A percentile compares a stretch with the other conserved stretches of the same genome.
Evolutionary conservation across 2,113 vertebrate species (phyloP).

Genomic region (Actinemys pallida): DNA sequence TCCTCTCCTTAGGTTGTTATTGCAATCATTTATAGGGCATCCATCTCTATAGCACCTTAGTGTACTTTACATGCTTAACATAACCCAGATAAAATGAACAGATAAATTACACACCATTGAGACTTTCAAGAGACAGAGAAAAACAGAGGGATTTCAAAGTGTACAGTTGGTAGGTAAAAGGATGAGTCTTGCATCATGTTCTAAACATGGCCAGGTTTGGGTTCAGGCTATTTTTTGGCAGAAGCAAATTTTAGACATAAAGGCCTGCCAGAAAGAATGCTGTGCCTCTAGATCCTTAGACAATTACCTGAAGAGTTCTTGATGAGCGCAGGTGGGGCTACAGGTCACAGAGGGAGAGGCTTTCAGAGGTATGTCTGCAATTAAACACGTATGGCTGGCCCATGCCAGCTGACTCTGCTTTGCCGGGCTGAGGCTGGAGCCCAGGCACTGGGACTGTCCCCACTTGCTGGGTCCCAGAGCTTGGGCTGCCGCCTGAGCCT

Average conservation of each 20-base stretch:
- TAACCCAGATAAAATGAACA: not conserved
- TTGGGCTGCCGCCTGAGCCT: too few relatives aligned
- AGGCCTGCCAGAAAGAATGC: not conserved
- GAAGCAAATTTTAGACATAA: not conserved
- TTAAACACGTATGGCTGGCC: too few relatives aligned
- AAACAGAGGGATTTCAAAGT: not conserved
- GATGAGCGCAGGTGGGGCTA: not conserved
- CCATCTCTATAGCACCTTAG: not conserved
- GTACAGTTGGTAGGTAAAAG: not conserved
- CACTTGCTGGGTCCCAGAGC: too few relatives aligned
- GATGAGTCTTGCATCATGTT: not conserved
- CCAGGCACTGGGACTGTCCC: too few relatives aligned
- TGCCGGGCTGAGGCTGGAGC: too few relatives aligned
- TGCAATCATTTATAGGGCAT: not conserved
- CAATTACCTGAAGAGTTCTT: not conserved
- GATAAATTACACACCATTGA: not conserved
- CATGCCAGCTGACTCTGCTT: too few relatives aligned
- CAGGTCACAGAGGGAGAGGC: not conserved
- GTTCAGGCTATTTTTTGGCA: slow-evolving; percentile 28
- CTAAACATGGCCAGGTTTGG: not conserved
- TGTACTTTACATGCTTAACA: not conserved
- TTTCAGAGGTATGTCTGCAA: too few relatives aligned
- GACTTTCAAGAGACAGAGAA: slow-evolving; percentile 3
- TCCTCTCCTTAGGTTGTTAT: not conserved
- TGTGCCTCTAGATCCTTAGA: not conserved